These are phyloP conservation scores for Clarias platycephalus DNA, from an alignment of 2,797 vertebrate species.

Conservation along the genomic window DNA sequence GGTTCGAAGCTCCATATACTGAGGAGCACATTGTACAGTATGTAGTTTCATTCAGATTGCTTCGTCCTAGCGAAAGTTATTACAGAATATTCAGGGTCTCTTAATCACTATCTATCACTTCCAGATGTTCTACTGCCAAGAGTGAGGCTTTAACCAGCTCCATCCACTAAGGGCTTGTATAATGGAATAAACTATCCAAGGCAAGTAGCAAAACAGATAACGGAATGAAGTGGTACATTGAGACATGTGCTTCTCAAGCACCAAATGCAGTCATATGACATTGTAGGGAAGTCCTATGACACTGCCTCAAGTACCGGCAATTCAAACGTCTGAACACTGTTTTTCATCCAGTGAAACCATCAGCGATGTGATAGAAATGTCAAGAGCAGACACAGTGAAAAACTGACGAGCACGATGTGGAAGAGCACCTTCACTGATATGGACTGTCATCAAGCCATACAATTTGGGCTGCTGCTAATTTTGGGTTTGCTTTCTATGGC, in stretches of 20 bases:
- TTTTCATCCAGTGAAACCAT: not conserved
- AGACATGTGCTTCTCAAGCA: not conserved
- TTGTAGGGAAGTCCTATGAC: not conserved
- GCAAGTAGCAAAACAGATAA: slow-evolving; percentile 14
- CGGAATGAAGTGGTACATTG: not conserved
- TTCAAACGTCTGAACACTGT: not conserved
- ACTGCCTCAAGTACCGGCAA: not conserved
- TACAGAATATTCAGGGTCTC: no score
- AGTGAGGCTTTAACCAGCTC: not conserved
- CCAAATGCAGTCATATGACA: not conserved
- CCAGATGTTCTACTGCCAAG: not conserved
- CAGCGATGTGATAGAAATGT: not conserved
- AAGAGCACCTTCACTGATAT: not conserved
- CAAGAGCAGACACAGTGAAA: not conserved
- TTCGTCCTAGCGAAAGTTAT: no score
- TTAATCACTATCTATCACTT: no score
- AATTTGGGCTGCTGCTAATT: not conserved
- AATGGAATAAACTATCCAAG: not conserved
- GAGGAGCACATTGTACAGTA: no score
- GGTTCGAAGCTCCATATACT: no score
- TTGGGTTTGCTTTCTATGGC: not conserved
- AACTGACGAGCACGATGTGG: not conserved
- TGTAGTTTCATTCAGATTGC: no score
- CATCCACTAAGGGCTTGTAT: not conserved
- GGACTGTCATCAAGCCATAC: not conserved